A percentile compares a stretch with the other conserved stretches of the same genome.
Evolutionary conservation across 2,888 invertebrate genomes (phyloP).

Genomic region (Cepaea hortensis): DNA sequence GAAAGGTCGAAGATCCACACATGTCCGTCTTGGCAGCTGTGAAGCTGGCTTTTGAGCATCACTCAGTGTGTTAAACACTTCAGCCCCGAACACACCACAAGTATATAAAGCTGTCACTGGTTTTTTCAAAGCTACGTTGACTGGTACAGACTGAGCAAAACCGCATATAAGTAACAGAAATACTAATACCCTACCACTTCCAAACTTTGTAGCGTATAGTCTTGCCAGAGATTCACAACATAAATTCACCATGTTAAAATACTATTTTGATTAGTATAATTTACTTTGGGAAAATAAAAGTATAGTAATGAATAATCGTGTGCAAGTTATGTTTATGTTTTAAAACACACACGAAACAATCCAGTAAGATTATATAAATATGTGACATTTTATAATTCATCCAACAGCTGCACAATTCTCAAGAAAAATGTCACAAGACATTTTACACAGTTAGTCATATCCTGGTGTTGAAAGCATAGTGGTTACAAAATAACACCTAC

Average conservation of each 20-base stretch:
- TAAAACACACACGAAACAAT: no score
- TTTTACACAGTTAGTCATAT: no score
- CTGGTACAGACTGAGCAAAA: constrained; percentile 38
- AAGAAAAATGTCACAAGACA: no score
- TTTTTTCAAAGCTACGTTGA: constrained; percentile 62
- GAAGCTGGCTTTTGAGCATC: constrained; percentile 40
- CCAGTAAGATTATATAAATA: not conserved
- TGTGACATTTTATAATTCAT: not conserved
- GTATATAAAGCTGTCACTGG: constrained; percentile 57
- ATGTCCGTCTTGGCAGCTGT: constrained; percentile 11
- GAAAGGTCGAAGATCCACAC: constrained; percentile 38
- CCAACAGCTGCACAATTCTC: no score
- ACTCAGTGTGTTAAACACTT: constrained; percentile 53
- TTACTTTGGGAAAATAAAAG: not conserved
- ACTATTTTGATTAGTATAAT: not conserved
- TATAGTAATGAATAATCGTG: not conserved
- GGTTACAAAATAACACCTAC: no score
- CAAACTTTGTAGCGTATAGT: not conserved
- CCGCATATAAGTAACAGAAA: not conserved
- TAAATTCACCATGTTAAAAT: not conserved
- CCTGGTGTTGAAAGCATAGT: no score
- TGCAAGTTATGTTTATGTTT: not conserved
- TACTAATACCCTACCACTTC: not conserved
- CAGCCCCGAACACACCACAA: constrained; percentile 57
- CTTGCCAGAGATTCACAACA: no score